Conservation (phyloP, 2,888 invertebrate species). For the Hyposoter didymator region DNA sequence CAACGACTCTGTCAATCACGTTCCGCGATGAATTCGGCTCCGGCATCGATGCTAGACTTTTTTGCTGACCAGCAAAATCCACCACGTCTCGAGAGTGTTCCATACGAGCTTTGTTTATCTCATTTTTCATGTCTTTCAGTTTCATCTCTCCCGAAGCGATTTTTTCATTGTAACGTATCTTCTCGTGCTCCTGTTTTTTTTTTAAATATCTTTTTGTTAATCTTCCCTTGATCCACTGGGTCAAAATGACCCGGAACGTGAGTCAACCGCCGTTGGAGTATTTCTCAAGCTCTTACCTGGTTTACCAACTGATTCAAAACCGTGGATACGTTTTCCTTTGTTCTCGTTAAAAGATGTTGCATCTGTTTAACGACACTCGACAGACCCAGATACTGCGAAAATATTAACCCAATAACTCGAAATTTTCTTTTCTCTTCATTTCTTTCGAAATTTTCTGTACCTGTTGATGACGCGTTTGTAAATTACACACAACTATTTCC, state of each 20-base stretch:
- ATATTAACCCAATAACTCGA: not conserved
- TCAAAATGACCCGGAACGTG: no score
- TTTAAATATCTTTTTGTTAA: not conserved
- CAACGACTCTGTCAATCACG: constrained; percentile 74
- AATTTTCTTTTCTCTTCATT: not conserved
- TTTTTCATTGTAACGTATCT: constrained; percentile 74
- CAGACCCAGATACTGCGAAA: constrained; percentile 75
- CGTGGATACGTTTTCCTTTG: constrained; percentile 75
- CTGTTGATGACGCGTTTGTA: constrained; percentile 77
- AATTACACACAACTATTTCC: constrained; percentile 74
- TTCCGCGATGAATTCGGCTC: constrained; percentile 73
- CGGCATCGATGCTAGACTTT: constrained; percentile 39
- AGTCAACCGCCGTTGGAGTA: not conserved
- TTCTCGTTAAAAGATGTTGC: constrained; percentile 75
- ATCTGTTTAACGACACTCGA: constrained; percentile 72
- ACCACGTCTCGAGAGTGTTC: constrained; percentile 68
- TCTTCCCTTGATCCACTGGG: no score
- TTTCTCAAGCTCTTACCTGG: constrained; percentile 72
- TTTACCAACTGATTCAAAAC: constrained; percentile 75
- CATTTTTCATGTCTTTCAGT: constrained; percentile 80
- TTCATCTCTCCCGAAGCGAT: constrained; percentile 75
- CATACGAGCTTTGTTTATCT: constrained; percentile 77
- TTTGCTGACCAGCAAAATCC: constrained; percentile 45
- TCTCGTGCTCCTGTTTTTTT: constrained; percentile 76
- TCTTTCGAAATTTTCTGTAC: constrained; percentile 70